phyloP scores from a whole-genome alignment of 2,797 vertebrate species.

The Microctenopoma stevenorrisi region DNA sequence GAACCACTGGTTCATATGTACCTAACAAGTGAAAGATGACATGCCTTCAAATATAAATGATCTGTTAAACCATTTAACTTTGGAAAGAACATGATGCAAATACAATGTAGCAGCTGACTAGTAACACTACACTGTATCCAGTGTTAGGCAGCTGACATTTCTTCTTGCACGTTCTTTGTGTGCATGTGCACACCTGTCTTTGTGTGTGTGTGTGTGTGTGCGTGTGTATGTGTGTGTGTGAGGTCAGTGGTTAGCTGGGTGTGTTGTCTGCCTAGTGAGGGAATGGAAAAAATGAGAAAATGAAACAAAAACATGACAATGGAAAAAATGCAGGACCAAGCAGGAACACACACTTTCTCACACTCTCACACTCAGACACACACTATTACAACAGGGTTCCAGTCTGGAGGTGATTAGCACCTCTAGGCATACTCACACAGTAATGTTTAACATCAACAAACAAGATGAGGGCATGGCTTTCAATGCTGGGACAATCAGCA shows the following conservation, averaged over 20 bases:
- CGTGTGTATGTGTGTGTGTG: slow-evolving; percentile 7
- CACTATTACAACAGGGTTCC: slow-evolving; percentile 20
- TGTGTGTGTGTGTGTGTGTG: slow-evolving; percentile 8
- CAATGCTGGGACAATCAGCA: slow-evolving; percentile 21
- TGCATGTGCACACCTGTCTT: slow-evolving; percentile 14
- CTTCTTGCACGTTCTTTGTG: neutral
- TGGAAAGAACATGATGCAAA: slow-evolving; percentile 16
- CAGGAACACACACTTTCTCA: slow-evolving; percentile 3
- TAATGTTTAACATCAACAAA: slow-evolving; percentile 72
- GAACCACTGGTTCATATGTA: too few relatives aligned
- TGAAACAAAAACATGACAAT: slow-evolving; percentile 72
- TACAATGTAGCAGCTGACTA: slow-evolving; percentile 15
- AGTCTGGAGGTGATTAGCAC: slow-evolving; percentile 69
- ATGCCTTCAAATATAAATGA: too few relatives aligned
- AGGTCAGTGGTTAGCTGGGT: neutral
- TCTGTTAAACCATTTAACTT: too few relatives aligned
- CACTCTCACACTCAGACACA: slow-evolving; percentile 4
- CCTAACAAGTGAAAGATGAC: too few relatives aligned
- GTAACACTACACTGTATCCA: slow-evolving; percentile 8
- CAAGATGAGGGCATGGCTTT: slow-evolving; percentile 50
- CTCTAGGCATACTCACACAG: slow-evolving; percentile 40
- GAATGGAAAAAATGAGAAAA: slow-evolving; percentile 78
- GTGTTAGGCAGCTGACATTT: neutral
- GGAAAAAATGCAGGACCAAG: slow-evolving; percentile 73
- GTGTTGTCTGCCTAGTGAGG: slow-evolving; percentile 49